Percentiles rank a stretch among this genome's conserved stretches.
phyloP scores from a whole-genome alignment of 2,888 invertebrate species.

The Conistra vaccinii region DNA sequence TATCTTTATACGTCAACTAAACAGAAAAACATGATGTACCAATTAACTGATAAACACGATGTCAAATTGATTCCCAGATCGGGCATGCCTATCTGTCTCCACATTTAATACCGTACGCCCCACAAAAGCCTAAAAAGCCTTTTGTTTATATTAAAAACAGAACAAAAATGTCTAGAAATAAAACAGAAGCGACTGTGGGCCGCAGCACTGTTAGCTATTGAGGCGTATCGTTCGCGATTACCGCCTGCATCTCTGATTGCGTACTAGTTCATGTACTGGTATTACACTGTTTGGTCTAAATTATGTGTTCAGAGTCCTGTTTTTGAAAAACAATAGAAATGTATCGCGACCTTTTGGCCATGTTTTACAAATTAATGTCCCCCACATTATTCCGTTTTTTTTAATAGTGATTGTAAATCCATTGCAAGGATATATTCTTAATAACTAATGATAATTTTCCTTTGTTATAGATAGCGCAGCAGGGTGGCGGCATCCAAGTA shows the following conservation, averaged over 20 bases:
- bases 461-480: constrained; percentile 85
- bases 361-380: too few species aligned
- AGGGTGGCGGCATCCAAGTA: constrained; percentile 90
- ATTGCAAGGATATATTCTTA: too few species aligned
- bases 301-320: neutral
- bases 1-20: neutral
- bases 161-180: constrained; percentile 59
- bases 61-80: neutral
- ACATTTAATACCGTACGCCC: constrained; percentile 23
- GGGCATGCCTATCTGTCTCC: neutral
- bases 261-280: constrained; percentile 57
- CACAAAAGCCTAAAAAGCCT: constrained; percentile 13
- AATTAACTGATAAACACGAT: neutral
- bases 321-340: neutral
- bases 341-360: neutral
- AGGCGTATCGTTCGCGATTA: constrained; percentile 76
- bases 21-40: neutral
- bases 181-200: constrained; percentile 52
- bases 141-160: constrained; percentile 44
- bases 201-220: constrained; percentile 81
- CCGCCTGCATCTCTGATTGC: constrained; percentile 68
- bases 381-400: too few species aligned
- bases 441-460: constrained; percentile 42
- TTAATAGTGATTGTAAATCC: too few species aligned
- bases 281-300: constrained; percentile 1